Base-by-base conservation (phyloP, 2,113 vertebrate species). In the Cathartes aura region DNA sequence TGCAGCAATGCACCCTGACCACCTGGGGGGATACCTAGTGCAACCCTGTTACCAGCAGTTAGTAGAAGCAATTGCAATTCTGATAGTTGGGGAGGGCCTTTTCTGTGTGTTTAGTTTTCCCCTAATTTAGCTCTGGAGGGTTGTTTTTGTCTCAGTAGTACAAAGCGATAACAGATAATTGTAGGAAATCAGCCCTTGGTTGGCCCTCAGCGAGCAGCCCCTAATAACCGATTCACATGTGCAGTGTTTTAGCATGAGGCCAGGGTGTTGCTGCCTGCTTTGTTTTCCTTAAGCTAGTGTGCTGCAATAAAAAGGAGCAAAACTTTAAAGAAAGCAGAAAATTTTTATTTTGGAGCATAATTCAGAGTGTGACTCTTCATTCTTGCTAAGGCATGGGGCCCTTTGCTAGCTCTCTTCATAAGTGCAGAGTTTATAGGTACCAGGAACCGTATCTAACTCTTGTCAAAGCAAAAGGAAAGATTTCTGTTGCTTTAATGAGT, bases 11-110 rank as follows among this genome's bases (percentile, higher is more conserved):
- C 26, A 32, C 27, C 16, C 71, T 0, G 3, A 45, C 16, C 23
- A n/a, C 9, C 13, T 0, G 1, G 1, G 2, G 9, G 23, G 29
- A 2, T 4, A 27, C 59, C 36, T 6, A 6, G 5, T 42, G 47
- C 23, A 53, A 19, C 74, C 30, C n/a, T 47, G 10, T 9, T 56
- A 15, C 29, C 59, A 59, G 48, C 60, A 83, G 26, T 50, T 58
- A 45, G 34, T 4, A 53, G 60, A 27, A 90, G 40, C 15, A 45
- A 9, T 8, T 91, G 27, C 17, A 10, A 18, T 60, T 59, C 56
- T 82, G 12, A 30, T 5, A 67, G 12, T 2, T 62, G 55, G 27
- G 38, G 45, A 64, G 8, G 12, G 23, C 27, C 32, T 89, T n/a
- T 82, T 34, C 55, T 90, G 16, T 40, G 30, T 76, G 12, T 8